Evolutionary conservation across 2,797 vertebrate genomes (phyloP), one percentile per base, ranked within the genome.

Genomic region (Hafferia zeledoni): DNA sequence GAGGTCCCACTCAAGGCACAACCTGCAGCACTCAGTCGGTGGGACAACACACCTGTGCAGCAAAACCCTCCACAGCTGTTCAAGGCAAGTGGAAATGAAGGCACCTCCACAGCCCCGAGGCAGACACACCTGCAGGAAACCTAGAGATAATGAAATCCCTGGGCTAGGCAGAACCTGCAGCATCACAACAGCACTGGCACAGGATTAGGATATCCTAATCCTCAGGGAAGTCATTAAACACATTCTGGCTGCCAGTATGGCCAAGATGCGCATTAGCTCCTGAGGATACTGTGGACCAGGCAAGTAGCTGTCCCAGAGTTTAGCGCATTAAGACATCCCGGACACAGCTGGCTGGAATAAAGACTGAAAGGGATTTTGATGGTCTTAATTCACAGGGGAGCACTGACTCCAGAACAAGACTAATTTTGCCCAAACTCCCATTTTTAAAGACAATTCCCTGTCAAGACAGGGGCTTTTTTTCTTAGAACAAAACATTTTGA

Each of bases 221-320:
- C 86, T 68, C 20, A 31, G 90, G 86, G 95, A 93, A 90, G 86
- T 91, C 80, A 88, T 94, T 92, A 93, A 86, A 78, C 41, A 74
- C 72, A 78, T 41, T 63, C 18, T 28, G 4, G 60, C 52, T 83
- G 49, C 72, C 2, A 0, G 17, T 9, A 63, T 6, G 2, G n/a
- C 75, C n/a, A 55, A 28, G 47, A 50, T 3, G 11, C 13, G 19
- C 39, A 27, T 35, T 55, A 95, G 41, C 76, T 90, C 69, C 65
- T 28, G 12, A 30, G 69, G 61, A 72, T 0, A 0, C 70, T 72
- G 15, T 10, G 16, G 6, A 94, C 65, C 46, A 56, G 31, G 25
- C 7, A 63, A 52, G 8, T 37, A 56, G 53, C 37, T 50, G 15
- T 60, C 30, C 18, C 17, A 4, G 10, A 11, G 3, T 19, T 63